These are phyloP conservation scores for Pygmarrhopalites habei DNA, from an alignment of 1,140 invertebrate species.

Conservation along the genomic window DNA sequence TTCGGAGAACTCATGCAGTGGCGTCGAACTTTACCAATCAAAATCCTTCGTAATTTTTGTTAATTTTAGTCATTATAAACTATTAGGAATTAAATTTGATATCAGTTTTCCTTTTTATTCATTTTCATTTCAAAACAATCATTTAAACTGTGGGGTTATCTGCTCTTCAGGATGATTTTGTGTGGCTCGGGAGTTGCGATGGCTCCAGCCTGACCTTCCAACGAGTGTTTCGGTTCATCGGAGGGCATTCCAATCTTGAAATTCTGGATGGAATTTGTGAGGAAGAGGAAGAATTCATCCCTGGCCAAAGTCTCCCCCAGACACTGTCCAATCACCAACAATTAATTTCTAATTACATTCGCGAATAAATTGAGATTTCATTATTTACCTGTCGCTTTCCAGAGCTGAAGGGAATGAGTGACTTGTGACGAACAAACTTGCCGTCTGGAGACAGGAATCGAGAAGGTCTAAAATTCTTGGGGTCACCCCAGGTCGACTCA, in stretches of 20 bases:
- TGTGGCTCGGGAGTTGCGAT: background rate
- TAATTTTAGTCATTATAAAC: too few species aligned
- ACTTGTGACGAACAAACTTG: conserved; percentile 52
- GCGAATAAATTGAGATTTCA: too few species aligned
- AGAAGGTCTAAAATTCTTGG: conserved; percentile 63
- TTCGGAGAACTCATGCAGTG: too few species aligned
- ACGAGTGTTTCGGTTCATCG: conserved; percentile 39
- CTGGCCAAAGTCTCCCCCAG: conserved; percentile 65
- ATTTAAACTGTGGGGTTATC: too few species aligned
- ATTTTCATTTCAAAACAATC: too few species aligned
- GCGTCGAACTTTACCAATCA: too few species aligned
- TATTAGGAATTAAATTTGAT: too few species aligned
- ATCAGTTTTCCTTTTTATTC: too few species aligned
- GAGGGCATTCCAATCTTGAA: conserved; percentile 44
- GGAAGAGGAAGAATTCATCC: conserved; percentile 62
- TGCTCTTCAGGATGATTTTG: background rate
- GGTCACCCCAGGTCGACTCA: conserved; percentile 44
- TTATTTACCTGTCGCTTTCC: too few species aligned
- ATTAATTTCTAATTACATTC: too few species aligned
- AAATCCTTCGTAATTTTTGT: too few species aligned
- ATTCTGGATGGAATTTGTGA: conserved; percentile 58
- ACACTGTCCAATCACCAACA: conserved; percentile 50
- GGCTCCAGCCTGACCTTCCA: conserved; percentile 39
- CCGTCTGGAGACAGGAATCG: conserved; percentile 60
- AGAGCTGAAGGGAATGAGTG: conserved; percentile 63